These are phyloP conservation scores for Pogonocherus hispidulus DNA, from an alignment of 2,888 invertebrate species.

Conservation along the genomic window DNA sequence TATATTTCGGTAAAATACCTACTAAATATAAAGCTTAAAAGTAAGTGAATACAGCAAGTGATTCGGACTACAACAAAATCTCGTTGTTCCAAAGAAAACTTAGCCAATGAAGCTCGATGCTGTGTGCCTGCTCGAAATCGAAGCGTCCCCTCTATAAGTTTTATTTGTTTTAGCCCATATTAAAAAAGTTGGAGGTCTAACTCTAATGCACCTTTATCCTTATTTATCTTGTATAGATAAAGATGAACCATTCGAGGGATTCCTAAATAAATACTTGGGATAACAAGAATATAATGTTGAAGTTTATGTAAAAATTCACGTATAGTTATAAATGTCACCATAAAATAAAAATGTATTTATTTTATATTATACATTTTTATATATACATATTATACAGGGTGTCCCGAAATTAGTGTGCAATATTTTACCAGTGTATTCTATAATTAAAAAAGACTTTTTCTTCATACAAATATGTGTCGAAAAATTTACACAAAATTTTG, in stretches of 20 bases:
- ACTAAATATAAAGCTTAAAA: no score
- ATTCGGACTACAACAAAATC: background rate
- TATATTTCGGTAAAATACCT: no score
- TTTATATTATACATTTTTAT: no score
- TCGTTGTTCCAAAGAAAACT: background rate
- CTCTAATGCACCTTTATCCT: constrained; percentile 11
- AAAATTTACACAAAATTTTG: no score
- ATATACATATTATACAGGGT: no score
- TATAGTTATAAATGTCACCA: no score
- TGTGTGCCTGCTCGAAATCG: background rate
- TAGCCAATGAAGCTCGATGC: background rate
- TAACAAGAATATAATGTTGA: background rate
- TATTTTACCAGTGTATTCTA: no score
- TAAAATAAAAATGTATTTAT: no score
- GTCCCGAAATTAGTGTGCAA: no score
- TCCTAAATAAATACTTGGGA: background rate
- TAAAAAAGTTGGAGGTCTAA: constrained; percentile 6
- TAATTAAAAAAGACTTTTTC: no score
- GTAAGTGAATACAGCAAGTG: no score
- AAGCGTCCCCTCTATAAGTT: constrained; percentile 7
- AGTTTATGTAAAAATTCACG: background rate
- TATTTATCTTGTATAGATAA: constrained; percentile 12
- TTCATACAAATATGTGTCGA: no score
- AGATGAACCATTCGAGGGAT: background rate
- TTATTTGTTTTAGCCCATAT: constrained; percentile 17